Percentiles rank a stretch among this genome's conserved stretches.
phyloP scores from a whole-genome alignment of 2,797 vertebrate genomes.

The Knipowitschia caucasica region DNA sequence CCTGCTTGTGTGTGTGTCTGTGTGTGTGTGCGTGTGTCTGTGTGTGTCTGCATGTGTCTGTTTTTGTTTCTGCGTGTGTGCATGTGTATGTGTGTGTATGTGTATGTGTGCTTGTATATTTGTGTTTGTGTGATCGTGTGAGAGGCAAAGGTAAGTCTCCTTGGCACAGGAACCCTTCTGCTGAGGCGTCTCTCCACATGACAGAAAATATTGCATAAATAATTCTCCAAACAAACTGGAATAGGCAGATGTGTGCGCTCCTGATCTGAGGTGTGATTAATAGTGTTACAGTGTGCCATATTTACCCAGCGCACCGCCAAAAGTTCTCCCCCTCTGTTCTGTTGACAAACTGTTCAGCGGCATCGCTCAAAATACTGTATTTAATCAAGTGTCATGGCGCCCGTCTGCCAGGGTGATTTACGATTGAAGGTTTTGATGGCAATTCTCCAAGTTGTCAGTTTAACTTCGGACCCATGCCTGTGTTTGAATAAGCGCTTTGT shows the following conservation, averaged over 20 bases:
- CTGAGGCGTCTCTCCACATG: constrained; percentile 51
- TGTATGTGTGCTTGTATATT: constrained; percentile 13
- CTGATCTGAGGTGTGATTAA: constrained; percentile 55
- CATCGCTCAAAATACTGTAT: constrained; percentile 18
- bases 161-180: constrained; percentile 20
- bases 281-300: constrained; percentile 34
- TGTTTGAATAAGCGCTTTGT: constrained; percentile 37
- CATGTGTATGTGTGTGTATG: no score
- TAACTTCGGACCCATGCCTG: constrained; percentile 27
- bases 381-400: constrained; percentile 39
- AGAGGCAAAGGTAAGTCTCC: constrained; percentile 33
- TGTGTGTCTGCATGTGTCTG: no score
- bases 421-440: constrained; percentile 40
- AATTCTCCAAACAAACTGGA: constrained; percentile 45
- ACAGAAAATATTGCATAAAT: constrained; percentile 48
- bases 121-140: no score
- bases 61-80: no score
- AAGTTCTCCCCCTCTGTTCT: constrained; percentile 24
- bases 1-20: no score
- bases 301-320: constrained; percentile 41
- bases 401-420: constrained; percentile 37
- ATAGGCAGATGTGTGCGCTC: constrained; percentile 50
- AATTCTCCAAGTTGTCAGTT: constrained; percentile 42
- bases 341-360: constrained; percentile 39
- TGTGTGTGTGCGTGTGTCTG: no score